Evolutionary conservation across 2,888 invertebrate genomes (phyloP), one percentile per base, ranked within the genome.

Genomic region (Sympetrum striolatum): DNA sequence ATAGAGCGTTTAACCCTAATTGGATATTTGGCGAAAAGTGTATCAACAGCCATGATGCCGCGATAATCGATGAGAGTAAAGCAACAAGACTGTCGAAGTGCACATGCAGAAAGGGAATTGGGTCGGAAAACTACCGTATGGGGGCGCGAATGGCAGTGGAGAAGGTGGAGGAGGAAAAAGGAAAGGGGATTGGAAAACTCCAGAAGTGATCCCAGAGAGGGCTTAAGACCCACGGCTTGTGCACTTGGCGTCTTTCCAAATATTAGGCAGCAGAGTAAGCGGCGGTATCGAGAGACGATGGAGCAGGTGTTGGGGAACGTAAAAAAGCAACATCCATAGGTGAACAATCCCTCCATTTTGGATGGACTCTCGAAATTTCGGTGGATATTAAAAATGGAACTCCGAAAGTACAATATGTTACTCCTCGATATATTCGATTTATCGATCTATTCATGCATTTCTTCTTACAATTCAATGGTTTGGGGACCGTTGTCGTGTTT

Each of bases 191-290:
- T 10, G 35, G 58, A 18, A 82, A 58, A 58, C 82, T 22, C 82
- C 60, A 39, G 86, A 37, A 86, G 60, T 86, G 86, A 86, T 60
- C 86, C 48, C 39, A n/a, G 58, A 82, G 82, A 82, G 86, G 86
- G 86, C 86, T 86, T 86, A 86, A 86, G 64, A 82, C 58, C 25
- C 53, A 25, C 81, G 81, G 82, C 22, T 15, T 58, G 82, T 25
- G 25, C 22, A 58, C 58, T 64, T 86, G 86, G 86, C 86, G 31
- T 22, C 37, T n/a, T 58, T 64, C 86, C 86, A 86, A 86, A 35
- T 37, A 37, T 25, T 31, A 86, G 60, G 58, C 60, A 37, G 58
- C 22, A 58, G 60, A 86, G 35, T 53, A 14, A 37, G 86, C 15
- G 37, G 37, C 35, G 86, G 86, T 60, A 64, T 60, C 86, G 60